Percentiles rank a stretch among this genome's conserved stretches.
These are phyloP conservation scores for Chondrilla cf. caribensis DNA, from an alignment of 37 sponge, comb jelly and placozoan genomes.

Conservation along the genomic window DNA sequence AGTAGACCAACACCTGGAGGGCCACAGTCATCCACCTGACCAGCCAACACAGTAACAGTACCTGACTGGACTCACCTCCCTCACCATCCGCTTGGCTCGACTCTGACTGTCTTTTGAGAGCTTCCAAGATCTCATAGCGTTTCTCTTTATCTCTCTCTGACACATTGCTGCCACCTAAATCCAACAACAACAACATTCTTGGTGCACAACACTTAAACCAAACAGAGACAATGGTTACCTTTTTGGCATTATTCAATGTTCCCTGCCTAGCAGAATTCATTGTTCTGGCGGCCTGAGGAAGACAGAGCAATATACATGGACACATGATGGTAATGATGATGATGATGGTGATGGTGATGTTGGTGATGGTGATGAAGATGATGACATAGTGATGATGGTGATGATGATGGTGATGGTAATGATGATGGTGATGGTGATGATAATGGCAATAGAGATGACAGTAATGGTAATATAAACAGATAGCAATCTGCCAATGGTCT, in stretches of 20 bases:
- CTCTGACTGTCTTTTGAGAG: constrained; percentile 72
- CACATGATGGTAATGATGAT: too few relatives aligned
- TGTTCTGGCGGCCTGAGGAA: constrained; percentile 56
- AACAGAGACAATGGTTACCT: too few relatives aligned
- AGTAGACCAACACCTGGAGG: constrained; percentile 62
- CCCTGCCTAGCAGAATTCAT: constrained; percentile 47
- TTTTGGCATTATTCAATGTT: constrained; percentile 41
- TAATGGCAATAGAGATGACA: background rate
- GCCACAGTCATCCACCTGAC: background rate
- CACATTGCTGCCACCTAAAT: constrained; percentile 85
- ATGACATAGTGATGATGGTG: too few relatives aligned
- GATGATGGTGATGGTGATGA: too few relatives aligned
- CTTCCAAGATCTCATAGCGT: constrained; percentile 52
- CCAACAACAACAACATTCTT: too few relatives aligned
- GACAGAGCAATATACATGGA: too few relatives aligned
- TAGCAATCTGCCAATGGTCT: background rate
- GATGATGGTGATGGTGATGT: too few relatives aligned
- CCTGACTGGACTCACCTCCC: constrained; percentile 42
- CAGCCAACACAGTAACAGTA: background rate
- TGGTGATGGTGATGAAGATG: too few relatives aligned
- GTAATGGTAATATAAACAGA: background rate
- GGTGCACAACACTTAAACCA: too few relatives aligned
- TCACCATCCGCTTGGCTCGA: constrained; percentile 67
- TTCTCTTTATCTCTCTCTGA: constrained; percentile 73
- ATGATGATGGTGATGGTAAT: too few relatives aligned